Evolutionary conservation across 2,888 invertebrate species (phyloP).

Genomic region (Stomorhina lunata): DNA sequence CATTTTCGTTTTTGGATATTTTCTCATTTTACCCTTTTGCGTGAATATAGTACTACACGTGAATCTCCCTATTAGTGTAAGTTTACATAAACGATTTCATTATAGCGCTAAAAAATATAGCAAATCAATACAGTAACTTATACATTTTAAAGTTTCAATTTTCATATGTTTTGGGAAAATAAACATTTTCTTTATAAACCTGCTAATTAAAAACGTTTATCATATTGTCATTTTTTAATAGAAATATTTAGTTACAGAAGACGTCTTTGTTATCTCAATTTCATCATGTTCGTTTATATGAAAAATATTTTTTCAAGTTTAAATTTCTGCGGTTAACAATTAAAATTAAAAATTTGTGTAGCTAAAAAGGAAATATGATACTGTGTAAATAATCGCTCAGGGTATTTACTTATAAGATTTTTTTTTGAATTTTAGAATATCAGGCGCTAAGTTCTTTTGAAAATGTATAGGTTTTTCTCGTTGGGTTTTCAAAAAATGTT

Average conservation of each 20-base stretch:
- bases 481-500: no score
- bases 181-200: slow-evolving; percentile 15
- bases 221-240: slow-evolving; percentile 17
- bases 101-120: no score
- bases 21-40: no score
- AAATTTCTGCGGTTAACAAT: neutral
- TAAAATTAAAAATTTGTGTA: neutral
- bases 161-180: neutral
- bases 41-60: no score
- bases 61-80: no score
- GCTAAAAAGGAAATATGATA: neutral
- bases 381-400: no score
- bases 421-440: no score
- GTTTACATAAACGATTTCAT: no score
- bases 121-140: neutral
- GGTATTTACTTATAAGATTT: no score
- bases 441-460: no score
- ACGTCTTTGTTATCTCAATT: slow-evolving; percentile 22
- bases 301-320: neutral
- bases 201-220: slow-evolving; percentile 34
- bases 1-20: no score
- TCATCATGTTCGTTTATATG: neutral
- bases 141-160: slow-evolving; percentile 10
- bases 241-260: slow-evolving; percentile 21
- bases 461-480: no score